phyloP scores from a whole-genome alignment of 2,888 invertebrate genomes.

The Nemotelus nigrinus region DNA sequence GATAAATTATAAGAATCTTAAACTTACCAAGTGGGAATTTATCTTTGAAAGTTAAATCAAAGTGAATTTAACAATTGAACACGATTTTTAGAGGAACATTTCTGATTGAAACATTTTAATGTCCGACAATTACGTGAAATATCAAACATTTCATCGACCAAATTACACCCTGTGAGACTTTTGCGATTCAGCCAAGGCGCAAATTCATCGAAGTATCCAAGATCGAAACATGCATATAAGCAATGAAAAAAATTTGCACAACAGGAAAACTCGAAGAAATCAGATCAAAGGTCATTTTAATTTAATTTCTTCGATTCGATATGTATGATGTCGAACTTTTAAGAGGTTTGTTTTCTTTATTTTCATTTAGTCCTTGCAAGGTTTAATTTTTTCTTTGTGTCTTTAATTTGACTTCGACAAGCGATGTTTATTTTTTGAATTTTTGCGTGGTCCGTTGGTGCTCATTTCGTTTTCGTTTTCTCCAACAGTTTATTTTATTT shows the following conservation, averaged over 20 bases:
- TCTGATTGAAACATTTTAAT: too few species aligned
- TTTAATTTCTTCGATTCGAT: constrained; percentile 44
- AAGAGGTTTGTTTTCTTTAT: background rate
- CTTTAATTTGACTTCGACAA: background rate
- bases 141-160: too few species aligned
- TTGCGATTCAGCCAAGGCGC: background rate
- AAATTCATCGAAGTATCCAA: background rate
- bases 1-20: background rate
- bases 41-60: too few species aligned
- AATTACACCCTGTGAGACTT: constrained; percentile 5
- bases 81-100: too few species aligned
- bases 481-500: constrained; percentile 10
- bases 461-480: constrained; percentile 17
- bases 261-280: constrained; percentile 26
- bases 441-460: too few species aligned
- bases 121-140: too few species aligned
- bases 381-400: constrained; percentile 1
- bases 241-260: background rate
- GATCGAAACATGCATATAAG: background rate
- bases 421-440: too few species aligned
- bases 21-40: background rate
- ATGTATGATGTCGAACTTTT: constrained; percentile 18
- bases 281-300: constrained; percentile 48
- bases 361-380: constrained; percentile 8
- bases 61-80: too few species aligned